Conservation (phyloP, 2,113 vertebrate species). For the Podiceps cristatus region DNA sequence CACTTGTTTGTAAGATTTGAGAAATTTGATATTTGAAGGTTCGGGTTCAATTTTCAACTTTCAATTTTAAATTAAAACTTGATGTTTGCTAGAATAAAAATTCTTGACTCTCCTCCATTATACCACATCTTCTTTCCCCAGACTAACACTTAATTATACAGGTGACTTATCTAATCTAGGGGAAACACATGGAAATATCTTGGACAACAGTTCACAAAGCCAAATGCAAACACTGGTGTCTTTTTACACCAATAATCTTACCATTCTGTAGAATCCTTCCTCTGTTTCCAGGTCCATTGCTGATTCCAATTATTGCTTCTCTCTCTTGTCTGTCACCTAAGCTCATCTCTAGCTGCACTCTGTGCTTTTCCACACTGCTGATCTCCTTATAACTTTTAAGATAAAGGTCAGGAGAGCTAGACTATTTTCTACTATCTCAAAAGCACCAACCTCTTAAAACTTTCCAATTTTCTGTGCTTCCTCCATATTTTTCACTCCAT, state of each 20-base stretch:
- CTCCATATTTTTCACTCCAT: conserved; percentile 17
- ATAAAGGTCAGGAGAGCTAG: not conserved
- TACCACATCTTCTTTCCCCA: not conserved
- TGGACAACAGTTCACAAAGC: not conserved
- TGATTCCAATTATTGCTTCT: not conserved
- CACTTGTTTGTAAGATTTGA: not conserved
- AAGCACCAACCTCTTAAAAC: not conserved
- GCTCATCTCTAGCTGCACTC: not conserved
- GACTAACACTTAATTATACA: not conserved
- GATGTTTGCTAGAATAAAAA: not conserved
- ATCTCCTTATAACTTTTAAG: not conserved
- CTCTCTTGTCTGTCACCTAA: not conserved
- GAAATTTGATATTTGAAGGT: not conserved
- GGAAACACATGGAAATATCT: not conserved
- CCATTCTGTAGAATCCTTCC: not conserved
- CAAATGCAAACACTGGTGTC: not conserved
- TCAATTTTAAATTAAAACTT: not conserved
- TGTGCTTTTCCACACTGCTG: not conserved
- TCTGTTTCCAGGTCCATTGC: not conserved
- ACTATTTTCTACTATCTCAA: not conserved
- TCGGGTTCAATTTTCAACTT: not conserved
- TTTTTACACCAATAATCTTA: not conserved
- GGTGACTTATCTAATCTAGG: not conserved
- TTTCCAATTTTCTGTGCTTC: not conserved
- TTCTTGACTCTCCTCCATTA: not conserved